Base-by-base conservation (phyloP, 2,888 invertebrate species). In the Sarcophaga rosellei region DNA sequence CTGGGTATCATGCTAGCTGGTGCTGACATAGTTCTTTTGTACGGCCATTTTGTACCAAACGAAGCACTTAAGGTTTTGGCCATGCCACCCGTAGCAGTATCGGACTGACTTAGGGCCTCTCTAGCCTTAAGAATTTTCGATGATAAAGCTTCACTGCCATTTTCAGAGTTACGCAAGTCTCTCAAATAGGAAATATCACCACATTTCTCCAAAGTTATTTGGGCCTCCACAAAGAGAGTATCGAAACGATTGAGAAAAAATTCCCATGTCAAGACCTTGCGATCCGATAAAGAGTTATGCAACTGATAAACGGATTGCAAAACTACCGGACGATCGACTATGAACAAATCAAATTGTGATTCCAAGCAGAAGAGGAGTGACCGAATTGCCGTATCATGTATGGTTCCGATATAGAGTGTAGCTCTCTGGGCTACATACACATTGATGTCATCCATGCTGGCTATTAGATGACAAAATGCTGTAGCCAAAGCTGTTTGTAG, bases 191-290 rank as follows among this genome's bases (percentile, higher is more conserved):
- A 94, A 85, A 98, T 95, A 90, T 99, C 98, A 4, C 98, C 97
- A 23, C 95, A 94, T 93, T 96, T 97, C 91, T 97, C 97, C 88
- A 97, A 94, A 92, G 96, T 97, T 59, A 99, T 96, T 94, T 99
- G 99, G 0, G 99, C 98, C 93, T 99, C 99, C 47, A 99, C 94
- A 90, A 98, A 98, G 5, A 99, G 94, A 0, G 98, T 97, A 92
- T 99, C 99, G 92, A 99, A 99, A 79, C 98, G 95, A 92, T 98
- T 98, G 35, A 99, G 95, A 93, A 99, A 99, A 94, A 99, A 99
- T 88, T 99, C 98, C 99, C 99, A 99, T 0, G 97, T 96, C 20
- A 99, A 94, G 84, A 99, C 97, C 90, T 96, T 96, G 68, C 98
- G 95, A 92, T 99, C 98, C 89, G 97, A 97, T 47, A 99, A 95